Conservation (phyloP, 2,797 vertebrate genomes). For the Tamandua tetradactyla region DNA sequence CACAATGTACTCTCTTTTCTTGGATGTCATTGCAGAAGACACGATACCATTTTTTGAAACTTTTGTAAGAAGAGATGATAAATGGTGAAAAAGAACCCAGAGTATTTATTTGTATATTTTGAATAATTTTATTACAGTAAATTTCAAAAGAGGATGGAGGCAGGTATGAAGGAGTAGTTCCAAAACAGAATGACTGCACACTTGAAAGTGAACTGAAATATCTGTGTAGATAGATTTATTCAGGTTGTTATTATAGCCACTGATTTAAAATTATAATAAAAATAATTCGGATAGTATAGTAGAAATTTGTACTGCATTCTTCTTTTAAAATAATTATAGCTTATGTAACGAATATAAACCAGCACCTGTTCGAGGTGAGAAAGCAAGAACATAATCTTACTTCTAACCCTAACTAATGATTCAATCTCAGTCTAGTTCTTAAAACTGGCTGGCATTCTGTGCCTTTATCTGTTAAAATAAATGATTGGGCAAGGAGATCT, state of each 20-base stretch:
- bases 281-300: neutral
- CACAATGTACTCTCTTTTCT: slow-evolving; percentile 45
- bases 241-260: neutral
- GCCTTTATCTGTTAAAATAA: neutral
- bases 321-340: neutral
- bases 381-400: neutral
- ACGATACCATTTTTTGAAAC: too few relatives aligned
- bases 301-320: neutral
- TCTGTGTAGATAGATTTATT: neutral
- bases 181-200: neutral
- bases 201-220: slow-evolving; percentile 23
- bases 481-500: neutral
- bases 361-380: neutral
- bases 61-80: neutral
- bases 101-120: slow-evolving; percentile 53
- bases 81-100: neutral
- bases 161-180: neutral
- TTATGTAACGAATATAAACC: neutral
- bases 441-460: neutral
- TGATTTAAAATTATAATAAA: neutral
- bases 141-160: too few relatives aligned
- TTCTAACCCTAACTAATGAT: neutral
- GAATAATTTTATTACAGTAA: slow-evolving; percentile 67
- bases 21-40: neutral
- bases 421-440: neutral